These are phyloP conservation scores for Raphicerus campestris DNA, from an alignment of 2,113 vertebrate genomes.

Conservation along the genomic window DNA sequence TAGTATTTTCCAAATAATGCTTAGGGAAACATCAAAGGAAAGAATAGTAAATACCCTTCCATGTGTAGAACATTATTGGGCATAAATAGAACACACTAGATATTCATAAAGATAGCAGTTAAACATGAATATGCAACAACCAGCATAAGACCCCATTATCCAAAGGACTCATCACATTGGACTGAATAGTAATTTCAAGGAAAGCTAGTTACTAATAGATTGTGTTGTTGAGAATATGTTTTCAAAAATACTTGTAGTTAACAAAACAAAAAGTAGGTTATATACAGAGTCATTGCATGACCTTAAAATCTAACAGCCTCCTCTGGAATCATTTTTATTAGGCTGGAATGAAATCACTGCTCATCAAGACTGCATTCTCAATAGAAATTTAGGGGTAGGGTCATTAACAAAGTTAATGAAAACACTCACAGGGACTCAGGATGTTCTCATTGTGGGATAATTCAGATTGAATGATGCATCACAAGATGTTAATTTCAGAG, in stretches of 20 bases:
- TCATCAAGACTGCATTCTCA: background rate
- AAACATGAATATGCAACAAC: background rate
- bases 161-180: background rate
- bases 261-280: background rate
- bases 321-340: background rate
- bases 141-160: background rate
- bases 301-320: background rate
- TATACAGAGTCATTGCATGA: background rate
- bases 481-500: background rate
- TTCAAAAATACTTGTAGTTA: background rate
- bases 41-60: background rate
- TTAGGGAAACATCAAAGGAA: conserved; percentile 5
- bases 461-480: background rate
- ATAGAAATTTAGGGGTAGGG: background rate
- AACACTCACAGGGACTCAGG: background rate
- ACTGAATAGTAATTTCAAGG: background rate
- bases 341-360: background rate
- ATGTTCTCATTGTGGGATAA: background rate
- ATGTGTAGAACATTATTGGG: background rate
- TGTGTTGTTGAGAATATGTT: background rate
- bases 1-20: conserved; percentile 33
- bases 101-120: background rate
- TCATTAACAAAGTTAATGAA: conserved; percentile 49
- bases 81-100: background rate
- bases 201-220: background rate